A percentile compares a stretch with the other conserved stretches of the same genome.
Conservation (phyloP, 2,113 vertebrate genomes). For the Aptenodytes forsteri region DNA sequence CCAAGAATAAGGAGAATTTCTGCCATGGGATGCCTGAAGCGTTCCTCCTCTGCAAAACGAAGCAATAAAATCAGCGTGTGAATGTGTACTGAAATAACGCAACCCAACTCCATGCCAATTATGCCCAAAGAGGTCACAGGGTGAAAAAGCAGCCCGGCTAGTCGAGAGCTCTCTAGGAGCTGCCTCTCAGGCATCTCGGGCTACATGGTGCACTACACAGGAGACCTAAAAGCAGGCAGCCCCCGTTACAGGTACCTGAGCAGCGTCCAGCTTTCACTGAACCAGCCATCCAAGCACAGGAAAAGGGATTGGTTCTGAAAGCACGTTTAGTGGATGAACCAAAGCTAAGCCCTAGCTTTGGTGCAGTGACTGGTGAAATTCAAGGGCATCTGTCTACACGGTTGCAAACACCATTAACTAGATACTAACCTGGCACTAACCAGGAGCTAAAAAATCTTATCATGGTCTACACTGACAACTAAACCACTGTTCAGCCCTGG, state of each 20-base stretch:
- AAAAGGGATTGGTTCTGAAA: not conserved
- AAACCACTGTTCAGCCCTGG: not conserved
- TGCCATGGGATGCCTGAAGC: not conserved
- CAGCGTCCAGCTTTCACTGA: fast-evolving
- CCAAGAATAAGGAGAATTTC: slow-evolving; percentile 32
- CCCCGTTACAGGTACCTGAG: not conserved
- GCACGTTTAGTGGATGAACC: not conserved
- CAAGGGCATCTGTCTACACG: fast-evolving
- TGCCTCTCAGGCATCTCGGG: not conserved
- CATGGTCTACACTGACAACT: not conserved
- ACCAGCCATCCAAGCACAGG: not conserved
- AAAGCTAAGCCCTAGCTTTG: not conserved
- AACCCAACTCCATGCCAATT: not conserved
- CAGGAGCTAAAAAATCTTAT: not conserved
- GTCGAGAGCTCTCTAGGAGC: fast-evolving
- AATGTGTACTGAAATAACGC: not conserved
- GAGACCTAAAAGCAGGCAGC: not conserved
- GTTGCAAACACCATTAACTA: not conserved
- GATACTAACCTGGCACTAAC: not conserved
- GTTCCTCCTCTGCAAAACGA: not conserved
- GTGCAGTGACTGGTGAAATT: fast-evolving
- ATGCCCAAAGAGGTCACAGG: not conserved
- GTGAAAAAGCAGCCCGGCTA: not conserved
- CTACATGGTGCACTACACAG: fast-evolving
- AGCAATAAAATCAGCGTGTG: not conserved